These are phyloP conservation scores for Phyllotreta striolata DNA, from an alignment of 2,888 invertebrate genomes.

Conservation along the genomic window DNA sequence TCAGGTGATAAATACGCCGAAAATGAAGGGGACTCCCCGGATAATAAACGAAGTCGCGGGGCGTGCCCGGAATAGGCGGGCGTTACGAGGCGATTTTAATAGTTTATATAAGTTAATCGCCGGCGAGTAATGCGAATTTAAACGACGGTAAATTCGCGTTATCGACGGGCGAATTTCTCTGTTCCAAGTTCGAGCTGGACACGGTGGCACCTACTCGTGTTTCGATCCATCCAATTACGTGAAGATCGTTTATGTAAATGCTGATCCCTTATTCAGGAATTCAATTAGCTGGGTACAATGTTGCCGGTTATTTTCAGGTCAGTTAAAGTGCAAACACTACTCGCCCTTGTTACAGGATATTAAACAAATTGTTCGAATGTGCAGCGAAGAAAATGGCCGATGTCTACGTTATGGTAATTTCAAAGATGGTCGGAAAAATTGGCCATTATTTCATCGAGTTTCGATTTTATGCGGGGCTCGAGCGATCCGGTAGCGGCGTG, in stretches of 20 bases:
- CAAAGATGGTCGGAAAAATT: no score
- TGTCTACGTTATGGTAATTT: no score
- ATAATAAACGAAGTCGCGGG: constrained; percentile 25
- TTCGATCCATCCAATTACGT: not conserved
- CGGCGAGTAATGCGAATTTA: constrained; percentile 10
- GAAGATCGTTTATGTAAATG: constrained; percentile 27
- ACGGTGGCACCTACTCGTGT: no score
- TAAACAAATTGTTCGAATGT: no score
- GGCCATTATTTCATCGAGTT: no score
- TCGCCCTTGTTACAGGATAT: no score
- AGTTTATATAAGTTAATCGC: constrained; percentile 6
- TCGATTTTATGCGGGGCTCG: no score
- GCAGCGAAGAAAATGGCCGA: no score
- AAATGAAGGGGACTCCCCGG: constrained; percentile 22
- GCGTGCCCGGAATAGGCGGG: constrained; percentile 12
- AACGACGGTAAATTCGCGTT: constrained; percentile 3
- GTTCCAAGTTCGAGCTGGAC: no score
- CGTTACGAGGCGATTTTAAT: constrained; percentile 1
- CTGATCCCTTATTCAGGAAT: constrained; percentile 31
- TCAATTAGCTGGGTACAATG: constrained; percentile 34
- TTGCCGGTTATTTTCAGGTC: constrained; percentile 40
- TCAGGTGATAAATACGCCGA: constrained; percentile 30
- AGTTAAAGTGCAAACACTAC: constrained; percentile 35
- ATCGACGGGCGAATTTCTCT: no score
- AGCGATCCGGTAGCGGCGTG: no score